Conservation (phyloP, 2,797 vertebrate genomes). For the Tragopan temminckii region DNA sequence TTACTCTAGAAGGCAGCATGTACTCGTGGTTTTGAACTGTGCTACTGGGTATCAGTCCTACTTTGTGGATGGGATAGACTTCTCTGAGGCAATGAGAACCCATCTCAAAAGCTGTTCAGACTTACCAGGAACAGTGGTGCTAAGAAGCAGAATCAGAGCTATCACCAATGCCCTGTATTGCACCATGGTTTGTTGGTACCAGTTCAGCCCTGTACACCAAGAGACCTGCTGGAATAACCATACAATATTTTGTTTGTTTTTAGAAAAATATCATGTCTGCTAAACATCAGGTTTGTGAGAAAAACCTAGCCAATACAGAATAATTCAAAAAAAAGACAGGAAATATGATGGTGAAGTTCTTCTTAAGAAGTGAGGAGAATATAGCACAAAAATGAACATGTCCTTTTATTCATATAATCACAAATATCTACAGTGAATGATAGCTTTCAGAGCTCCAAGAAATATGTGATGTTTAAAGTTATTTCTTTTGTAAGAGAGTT, state of each 20-base stretch:
- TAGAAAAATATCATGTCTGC: neutral
- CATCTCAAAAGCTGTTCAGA: neutral
- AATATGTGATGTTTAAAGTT: neutral
- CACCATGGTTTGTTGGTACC: constrained; percentile 58
- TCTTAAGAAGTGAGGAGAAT: neutral
- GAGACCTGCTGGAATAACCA: constrained; percentile 16
- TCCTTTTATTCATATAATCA: neutral
- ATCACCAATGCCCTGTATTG: constrained; percentile 60
- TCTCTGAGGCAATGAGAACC: neutral
- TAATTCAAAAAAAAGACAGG: neutral
- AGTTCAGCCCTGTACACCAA: neutral
- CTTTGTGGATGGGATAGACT: neutral
- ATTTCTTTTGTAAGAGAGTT: neutral
- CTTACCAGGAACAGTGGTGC: constrained; percentile 60
- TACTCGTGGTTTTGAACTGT: neutral
- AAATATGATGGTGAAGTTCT: neutral
- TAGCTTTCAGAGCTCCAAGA: neutral
- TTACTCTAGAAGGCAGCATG: accelerated
- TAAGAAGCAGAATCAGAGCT: constrained; percentile 67
- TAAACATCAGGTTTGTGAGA: neutral
- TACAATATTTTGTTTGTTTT: neutral
- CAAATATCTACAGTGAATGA: neutral
- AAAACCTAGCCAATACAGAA: neutral
- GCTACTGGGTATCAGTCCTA: neutral
- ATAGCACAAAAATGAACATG: neutral